Evolutionary conservation across 2,888 invertebrate species (phyloP).

Genomic region (Periphyllus acericola): DNA sequence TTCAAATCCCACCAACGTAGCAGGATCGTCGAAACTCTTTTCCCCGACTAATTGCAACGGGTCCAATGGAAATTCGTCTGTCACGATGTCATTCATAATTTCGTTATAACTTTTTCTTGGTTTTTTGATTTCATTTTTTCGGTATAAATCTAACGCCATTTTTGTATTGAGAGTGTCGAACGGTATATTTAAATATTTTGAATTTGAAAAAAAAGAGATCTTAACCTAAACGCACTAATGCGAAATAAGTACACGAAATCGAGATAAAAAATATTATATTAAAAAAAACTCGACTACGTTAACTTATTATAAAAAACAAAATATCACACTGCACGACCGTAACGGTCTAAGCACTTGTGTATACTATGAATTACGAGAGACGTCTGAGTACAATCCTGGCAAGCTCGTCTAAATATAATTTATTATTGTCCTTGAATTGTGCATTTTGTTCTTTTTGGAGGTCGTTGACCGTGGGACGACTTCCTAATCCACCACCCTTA

Average conservation of each 20-base stretch:
- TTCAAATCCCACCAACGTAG: slow-evolving; percentile 15
- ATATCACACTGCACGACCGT: slow-evolving; percentile 53
- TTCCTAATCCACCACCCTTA: slow-evolving; percentile 29
- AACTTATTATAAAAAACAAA: background rate
- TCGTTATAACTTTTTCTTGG: slow-evolving; percentile 40
- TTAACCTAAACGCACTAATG: background rate
- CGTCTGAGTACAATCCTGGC: slow-evolving; percentile 4
- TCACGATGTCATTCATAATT: slow-evolving; percentile 62
- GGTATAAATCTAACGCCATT: slow-evolving; percentile 62
- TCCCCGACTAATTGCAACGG: slow-evolving; percentile 64
- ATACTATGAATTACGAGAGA: background rate
- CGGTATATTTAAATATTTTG: background rate
- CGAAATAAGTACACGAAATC: slow-evolving; percentile 14
- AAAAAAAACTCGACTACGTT: slow-evolving; percentile 55
- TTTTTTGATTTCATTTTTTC: slow-evolving; percentile 41
- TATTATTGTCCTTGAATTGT: slow-evolving; percentile 36
- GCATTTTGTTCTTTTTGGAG: background rate
- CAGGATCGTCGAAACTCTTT: slow-evolving; percentile 63
- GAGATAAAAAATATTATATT: slow-evolving; percentile 8
- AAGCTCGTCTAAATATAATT: slow-evolving; percentile 15
- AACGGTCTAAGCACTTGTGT: slow-evolving; percentile 52
- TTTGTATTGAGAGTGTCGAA: background rate
- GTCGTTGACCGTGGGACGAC: slow-evolving; percentile 31
- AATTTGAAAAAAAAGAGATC: background rate
- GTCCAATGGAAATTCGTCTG: slow-evolving; percentile 62